phyloP scores from a whole-genome alignment of 1,140 invertebrate species.

The Magallana angulata region DNA sequence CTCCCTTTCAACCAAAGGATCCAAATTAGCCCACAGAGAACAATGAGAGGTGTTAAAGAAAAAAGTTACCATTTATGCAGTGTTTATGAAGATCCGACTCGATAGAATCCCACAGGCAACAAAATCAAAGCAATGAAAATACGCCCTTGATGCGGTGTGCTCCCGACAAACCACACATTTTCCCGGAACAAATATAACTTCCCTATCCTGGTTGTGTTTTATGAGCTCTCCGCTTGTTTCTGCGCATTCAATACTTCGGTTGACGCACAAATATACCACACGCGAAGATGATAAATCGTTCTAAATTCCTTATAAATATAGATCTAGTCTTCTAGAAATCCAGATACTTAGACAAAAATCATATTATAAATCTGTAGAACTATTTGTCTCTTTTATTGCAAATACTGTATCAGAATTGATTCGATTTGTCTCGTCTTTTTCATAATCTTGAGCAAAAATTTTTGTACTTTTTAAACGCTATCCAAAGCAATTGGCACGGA shows the following conservation, averaged over 20 bases:
- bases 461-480: background rate
- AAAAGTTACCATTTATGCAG: constrained; percentile 44
- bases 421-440: too few species aligned
- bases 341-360: too few species aligned
- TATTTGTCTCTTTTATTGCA: too few species aligned
- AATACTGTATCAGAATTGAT: too few species aligned
- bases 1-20: constrained; percentile 48
- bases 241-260: background rate
- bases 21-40: constrained; percentile 40
- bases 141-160: background rate
- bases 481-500: background rate
- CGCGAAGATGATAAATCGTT: too few species aligned
- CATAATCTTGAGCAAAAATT: too few species aligned
- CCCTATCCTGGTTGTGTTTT: constrained; percentile 36
- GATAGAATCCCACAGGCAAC: constrained; percentile 47
- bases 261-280: too few species aligned
- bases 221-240: constrained; percentile 43
- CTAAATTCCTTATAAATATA: too few species aligned
- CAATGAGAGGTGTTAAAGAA: constrained; percentile 53
- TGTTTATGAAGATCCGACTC: background rate
- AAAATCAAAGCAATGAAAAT: constrained; percentile 44
- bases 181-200: constrained; percentile 49
- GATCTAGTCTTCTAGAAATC: too few species aligned
- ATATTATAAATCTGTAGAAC: too few species aligned
- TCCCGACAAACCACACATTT: constrained; percentile 39